These are phyloP conservation scores for Pocillopora verrucosa DNA, from an alignment of 64 coral and sea anemone genomes.

Conservation along the genomic window DNA sequence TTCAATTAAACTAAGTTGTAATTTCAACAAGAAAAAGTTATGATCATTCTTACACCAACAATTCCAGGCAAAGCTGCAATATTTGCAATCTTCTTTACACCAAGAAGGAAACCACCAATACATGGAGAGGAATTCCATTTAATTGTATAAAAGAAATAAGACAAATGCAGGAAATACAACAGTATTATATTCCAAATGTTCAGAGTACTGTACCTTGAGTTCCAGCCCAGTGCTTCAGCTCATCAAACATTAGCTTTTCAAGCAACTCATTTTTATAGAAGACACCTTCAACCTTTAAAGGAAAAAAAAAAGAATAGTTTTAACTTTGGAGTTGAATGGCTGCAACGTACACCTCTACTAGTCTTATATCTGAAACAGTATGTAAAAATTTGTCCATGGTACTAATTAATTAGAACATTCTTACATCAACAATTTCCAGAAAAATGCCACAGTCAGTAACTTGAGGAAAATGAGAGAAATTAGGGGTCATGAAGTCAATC, in stretches of 20 bases:
- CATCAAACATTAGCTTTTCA: slow-evolving; percentile 97
- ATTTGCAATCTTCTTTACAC: slow-evolving; percentile 99
- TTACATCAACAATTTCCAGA: too few species aligned
- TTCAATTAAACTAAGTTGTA: too few species aligned
- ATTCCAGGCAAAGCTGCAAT: slow-evolving; percentile 94
- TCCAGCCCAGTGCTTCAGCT: slow-evolving; percentile 81
- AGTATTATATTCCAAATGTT: neutral
- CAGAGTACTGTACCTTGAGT: slow-evolving; percentile 55
- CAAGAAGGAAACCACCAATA: slow-evolving; percentile 94
- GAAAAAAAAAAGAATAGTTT: neutral
- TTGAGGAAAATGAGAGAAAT: too few species aligned
- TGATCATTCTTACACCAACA: slow-evolving; percentile 72
- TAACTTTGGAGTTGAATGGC: too few species aligned
- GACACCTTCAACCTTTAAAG: slow-evolving; percentile 79
- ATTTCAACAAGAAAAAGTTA: slow-evolving; percentile 19
- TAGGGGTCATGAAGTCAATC: too few species aligned
- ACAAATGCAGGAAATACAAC: neutral
- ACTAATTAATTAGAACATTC: too few species aligned
- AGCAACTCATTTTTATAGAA: slow-evolving; percentile 91
- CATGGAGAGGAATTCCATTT: neutral
- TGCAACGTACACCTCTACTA: neutral
- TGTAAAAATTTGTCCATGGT: too few species aligned
- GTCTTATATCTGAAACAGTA: neutral
- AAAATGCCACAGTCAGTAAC: too few species aligned
- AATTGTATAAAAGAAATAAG: neutral